Base-by-base conservation (phyloP, 2,797 vertebrate species). In the Rhinoraja longicauda region DNA sequence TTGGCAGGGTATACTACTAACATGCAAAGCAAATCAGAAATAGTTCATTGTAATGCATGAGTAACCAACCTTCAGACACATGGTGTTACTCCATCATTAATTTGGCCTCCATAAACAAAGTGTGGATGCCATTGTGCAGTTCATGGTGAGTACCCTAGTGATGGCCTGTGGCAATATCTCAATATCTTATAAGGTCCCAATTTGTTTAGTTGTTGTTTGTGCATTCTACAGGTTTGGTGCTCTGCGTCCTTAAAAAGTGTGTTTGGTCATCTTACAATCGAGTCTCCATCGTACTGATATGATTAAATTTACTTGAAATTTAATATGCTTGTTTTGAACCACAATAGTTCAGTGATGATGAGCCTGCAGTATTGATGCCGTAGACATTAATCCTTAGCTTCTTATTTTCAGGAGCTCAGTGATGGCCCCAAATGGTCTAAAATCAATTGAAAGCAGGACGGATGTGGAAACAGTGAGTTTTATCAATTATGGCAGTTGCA, bases 371-470 rank as follows among this genome's bases (percentile, higher is more conserved):
- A 19, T 88, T 67, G n/a, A 67, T 67, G 84, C 84, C 0, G 15
- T 64, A 32, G 84, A 88, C 84, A 67, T 64, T 62, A 88, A 88
- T 88, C 59, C n/a, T n/a, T 88, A n/a, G 59, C 13, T 88, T 36
- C 59, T 64, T 67, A 19, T 64, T 88, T 36, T 64, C 82, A 62
- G 59, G 4, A 86, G 15, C 59, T 62, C 6, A 67, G n/a, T 88
- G 29, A 64, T 13, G 15, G 59, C 59, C 59, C 59, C 59, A 62
- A 64, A 88, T 19, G 26, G 29, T n/a, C 59, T 29, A 67, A 88
- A 88, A 88, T 88, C 59, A 64, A 88, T 67, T 88, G 59, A 88
- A 84, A 88, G 59, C 59, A 67, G 59, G 29, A 84, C n/a, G 19
- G 59, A 88, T 19, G 59, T 32, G n/a, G 84, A 88, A 88, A 88